Base-by-base conservation (phyloP, 1,140 invertebrate genomes). In the Ladona fulva region DNA sequence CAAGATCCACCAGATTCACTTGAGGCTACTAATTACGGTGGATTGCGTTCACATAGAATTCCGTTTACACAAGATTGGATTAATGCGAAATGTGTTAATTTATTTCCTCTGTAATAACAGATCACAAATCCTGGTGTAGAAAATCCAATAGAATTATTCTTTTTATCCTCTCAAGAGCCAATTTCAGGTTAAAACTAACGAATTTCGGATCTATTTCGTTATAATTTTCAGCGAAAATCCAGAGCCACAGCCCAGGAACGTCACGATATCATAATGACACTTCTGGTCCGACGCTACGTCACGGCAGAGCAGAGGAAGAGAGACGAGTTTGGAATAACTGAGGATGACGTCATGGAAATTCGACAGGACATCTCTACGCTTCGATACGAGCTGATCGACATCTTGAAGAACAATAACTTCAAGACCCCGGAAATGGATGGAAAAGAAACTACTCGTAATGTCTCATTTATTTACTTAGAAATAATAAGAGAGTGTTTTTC, bases 341-440 rank as follows among this genome's bases (percentile, higher is more conserved):
- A 98, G 82, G 96, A 98, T 84, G 96, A 98, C 83, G 92, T 98
- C 59, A 97, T 96, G 88, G 97, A 98, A 87, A 95, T 98, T 79
- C 91, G 97, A 82, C 96, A 97, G 83, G 95, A 97, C 82, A 96
- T 98, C 79, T 94, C 92, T 12, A 92, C 92, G 0, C 86, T 96
- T 25, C 88, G 92, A 66, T 95, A 92, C 83, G 95, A 98, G 82
- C 86, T 97, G 12, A 91, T 97, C 76, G 95, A 97, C 82, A 96
- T 97, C 80, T 88, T 97, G 1, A 87, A 88, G 75, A 90, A 90
- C 74, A 95, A 95, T 82, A 93, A 92, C 24, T 95, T 95, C 92
- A 88, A 90, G 81, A 93, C 92, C 0, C 92, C 93, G 0, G 87
- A 89, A 42, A 82, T 93, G 44, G 90, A 91, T 75, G 86, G 89